Percentiles rank a stretch among this genome's conserved stretches.
These are phyloP conservation scores for Venustoraphidia nigricollis DNA, from an alignment of 2,888 invertebrate species.

Conservation along the genomic window DNA sequence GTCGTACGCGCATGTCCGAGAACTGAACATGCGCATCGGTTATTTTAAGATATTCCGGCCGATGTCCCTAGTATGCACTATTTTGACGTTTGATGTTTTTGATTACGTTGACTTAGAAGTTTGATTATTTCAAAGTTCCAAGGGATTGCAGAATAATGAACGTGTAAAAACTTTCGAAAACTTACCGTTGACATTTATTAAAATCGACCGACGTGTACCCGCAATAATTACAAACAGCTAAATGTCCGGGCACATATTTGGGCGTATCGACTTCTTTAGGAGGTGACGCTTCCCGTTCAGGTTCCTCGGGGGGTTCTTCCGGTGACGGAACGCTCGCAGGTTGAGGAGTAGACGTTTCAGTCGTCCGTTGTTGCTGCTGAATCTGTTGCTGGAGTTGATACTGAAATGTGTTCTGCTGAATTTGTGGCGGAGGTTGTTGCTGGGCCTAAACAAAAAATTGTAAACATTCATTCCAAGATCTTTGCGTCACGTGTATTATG, in stretches of 20 bases:
- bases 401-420: slow-evolving; percentile 7
- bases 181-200: slow-evolving; percentile 48
- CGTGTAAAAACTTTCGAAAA: too few species aligned
- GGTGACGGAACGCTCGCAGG: background rate
- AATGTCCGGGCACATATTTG: slow-evolving; percentile 50
- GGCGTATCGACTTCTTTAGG: slow-evolving; percentile 37
- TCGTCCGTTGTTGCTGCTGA: slow-evolving; percentile 7
- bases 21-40: too few species aligned
- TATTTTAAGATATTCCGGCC: too few species aligned
- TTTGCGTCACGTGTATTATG: too few species aligned
- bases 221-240: slow-evolving; percentile 66
- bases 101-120: too few species aligned
- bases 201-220: slow-evolving; percentile 68
- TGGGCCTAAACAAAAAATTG: background rate
- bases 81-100: too few species aligned
- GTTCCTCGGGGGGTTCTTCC: slow-evolving; percentile 5
- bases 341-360: background rate
- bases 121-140: too few species aligned
- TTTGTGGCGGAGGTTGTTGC: slow-evolving; percentile 2
- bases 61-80: too few species aligned
- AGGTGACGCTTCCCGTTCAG: slow-evolving; percentile 30
- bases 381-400: slow-evolving; percentile 18
- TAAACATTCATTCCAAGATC: background rate
- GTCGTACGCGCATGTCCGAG: too few species aligned
- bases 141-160: too few species aligned